Base-by-base conservation (phyloP, 2,113 vertebrate genomes). In the Zonotrichia leucophrys region DNA sequence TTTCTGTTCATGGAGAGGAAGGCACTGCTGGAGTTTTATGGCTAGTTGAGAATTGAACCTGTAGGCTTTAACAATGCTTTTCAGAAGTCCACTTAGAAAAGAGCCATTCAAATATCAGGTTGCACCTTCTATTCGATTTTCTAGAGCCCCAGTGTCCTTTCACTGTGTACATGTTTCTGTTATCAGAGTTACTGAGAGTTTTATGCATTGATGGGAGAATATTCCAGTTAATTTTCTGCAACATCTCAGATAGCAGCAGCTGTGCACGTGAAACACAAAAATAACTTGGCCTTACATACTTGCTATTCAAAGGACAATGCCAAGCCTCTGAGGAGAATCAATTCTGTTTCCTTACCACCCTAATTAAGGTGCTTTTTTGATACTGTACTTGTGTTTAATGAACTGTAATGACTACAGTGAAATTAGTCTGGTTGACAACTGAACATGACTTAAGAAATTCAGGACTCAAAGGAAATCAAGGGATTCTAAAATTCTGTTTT, bases 291-390 rank as follows among this genome's bases (percentile, higher is more conserved):
- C 84, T 89, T 87, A 35, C 27, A 18, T 74, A n/a, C 44, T 83
- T 93, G 75, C 37, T 90, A 35, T 93, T 83, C 59, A 49, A 72
- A 78, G 88, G 76, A 94, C 83, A 90, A 30, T 64, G 56, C 83
- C 53, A 77, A 42, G 25, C 21, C 33, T 94, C 64, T 72, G 47
- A 87, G 58, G 85, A 95, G 33, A 88, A 85, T 88, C 55, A 86
- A 42, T 90, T 92, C 89, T 92, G 25, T 42, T 94, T 88, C 76
- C 73, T 80, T 91, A 35, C n/a, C 92, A 59, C 49, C 28, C 91
- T 81, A 93, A 90, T 93, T 94, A 81, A 93, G 58, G 74, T 81
- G 64, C 2, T 12, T 52, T 83, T 95, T 89, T 90, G 44, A 70
- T 90, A 42, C 58, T 74, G 33, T 91, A 85, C 75, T 70, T 83